Evolutionary conservation across 35 echinoderm and acorn worm species (phyloP).

Genomic region (Apostichopus japonicus): DNA sequence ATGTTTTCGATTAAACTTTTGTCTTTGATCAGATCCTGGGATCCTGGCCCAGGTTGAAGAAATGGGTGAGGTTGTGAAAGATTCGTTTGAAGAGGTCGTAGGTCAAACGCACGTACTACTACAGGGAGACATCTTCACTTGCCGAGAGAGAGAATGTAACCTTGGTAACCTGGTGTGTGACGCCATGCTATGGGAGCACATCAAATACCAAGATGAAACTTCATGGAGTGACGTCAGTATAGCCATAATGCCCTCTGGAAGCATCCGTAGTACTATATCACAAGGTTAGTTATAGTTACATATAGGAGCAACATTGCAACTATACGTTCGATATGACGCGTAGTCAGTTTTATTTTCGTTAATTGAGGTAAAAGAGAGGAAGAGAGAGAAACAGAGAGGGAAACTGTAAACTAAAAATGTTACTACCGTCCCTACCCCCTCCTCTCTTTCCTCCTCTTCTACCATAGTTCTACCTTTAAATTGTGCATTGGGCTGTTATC

Average conservation of each 20-base stretch:
- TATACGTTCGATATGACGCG: too few relatives aligned
- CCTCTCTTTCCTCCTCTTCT: too few relatives aligned
- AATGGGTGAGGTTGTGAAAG: conserved; percentile 42
- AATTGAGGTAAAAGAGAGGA: background rate
- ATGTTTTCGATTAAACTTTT: too few relatives aligned
- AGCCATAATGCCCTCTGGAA: conserved; percentile 63
- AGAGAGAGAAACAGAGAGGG: background rate
- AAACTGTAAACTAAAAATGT: too few relatives aligned
- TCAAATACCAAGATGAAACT: conserved; percentile 52
- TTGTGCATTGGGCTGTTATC: too few relatives aligned
- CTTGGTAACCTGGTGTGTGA: conserved; percentile 73
- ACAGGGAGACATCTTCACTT: conserved; percentile 38
- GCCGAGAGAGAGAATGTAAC: conserved; percentile 72
- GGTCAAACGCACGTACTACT: conserved; percentile 59
- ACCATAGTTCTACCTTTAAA: too few relatives aligned
- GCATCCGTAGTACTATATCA: conserved; percentile 55
- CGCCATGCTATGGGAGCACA: conserved; percentile 54
- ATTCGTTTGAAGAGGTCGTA: conserved; percentile 48
- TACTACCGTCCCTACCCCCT: too few relatives aligned
- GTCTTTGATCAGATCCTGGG: conserved; percentile 33
- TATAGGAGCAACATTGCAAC: too few relatives aligned
- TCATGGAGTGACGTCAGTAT: conserved; percentile 71
- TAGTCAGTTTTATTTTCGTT: too few relatives aligned
- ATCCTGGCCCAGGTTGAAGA: conserved; percentile 40
- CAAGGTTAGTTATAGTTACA: conserved; percentile 3